A percentile compares a stretch with the other conserved stretches of the same genome.
Evolutionary conservation across 2,888 invertebrate species (phyloP).

Genomic region (Metalampra italica): DNA sequence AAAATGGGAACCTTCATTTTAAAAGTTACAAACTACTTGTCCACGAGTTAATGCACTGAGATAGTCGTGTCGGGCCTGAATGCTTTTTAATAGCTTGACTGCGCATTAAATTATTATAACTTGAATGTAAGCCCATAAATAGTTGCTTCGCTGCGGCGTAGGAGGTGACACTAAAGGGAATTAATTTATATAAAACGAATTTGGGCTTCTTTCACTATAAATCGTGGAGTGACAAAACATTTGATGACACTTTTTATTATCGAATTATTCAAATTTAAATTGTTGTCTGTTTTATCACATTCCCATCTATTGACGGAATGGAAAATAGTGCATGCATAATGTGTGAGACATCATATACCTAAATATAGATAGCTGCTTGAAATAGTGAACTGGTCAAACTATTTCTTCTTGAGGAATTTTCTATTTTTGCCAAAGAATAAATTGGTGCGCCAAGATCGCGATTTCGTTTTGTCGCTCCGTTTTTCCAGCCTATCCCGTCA

Average conservation of each 20-base stretch:
- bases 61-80: constrained; percentile 48
- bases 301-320: not conserved
- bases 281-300: constrained; percentile 6
- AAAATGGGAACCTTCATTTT: constrained; percentile 28
- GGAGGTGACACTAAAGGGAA: constrained; percentile 43
- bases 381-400: no score
- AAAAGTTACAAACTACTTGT: constrained; percentile 32
- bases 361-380: no score
- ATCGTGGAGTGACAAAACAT: constrained; percentile 50
- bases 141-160: constrained; percentile 23
- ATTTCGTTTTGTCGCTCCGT: no score
- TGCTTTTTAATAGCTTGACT: constrained; percentile 63
- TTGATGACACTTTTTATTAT: constrained; percentile 48
- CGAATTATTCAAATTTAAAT: constrained; percentile 28
- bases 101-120: constrained; percentile 45
- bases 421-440: no score
- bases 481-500: no score
- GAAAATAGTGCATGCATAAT: not conserved
- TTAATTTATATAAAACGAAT: constrained; percentile 40
- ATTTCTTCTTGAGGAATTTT: no score
- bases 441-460: no score
- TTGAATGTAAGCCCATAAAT: constrained; percentile 15
- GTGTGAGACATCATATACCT: not conserved
- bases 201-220: constrained; percentile 36
- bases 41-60: constrained; percentile 44